A percentile compares a stretch with the other conserved stretches of the same genome.
Evolutionary conservation across 2,888 invertebrate species (phyloP).

Genomic region (Caenorhabditis sp.): DNA sequence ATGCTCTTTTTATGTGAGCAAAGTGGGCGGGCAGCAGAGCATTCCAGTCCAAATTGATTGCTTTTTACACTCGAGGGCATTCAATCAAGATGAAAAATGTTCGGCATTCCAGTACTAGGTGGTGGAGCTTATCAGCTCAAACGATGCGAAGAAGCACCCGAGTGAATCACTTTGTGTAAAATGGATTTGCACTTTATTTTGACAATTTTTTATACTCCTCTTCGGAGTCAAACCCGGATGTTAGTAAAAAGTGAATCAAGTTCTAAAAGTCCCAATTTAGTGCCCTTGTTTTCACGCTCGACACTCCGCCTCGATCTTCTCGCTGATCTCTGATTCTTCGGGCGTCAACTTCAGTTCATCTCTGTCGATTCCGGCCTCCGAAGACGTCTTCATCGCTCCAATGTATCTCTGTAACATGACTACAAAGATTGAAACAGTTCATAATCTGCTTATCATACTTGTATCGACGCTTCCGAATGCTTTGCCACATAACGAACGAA

Average conservation of each 20-base stretch:
- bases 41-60: conserved; percentile 22
- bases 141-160: too few species aligned
- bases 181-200: background rate
- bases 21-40: too few species aligned
- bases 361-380: conserved; percentile 14
- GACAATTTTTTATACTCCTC: background rate
- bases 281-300: conserved; percentile 32
- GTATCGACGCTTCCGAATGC: conserved; percentile 70
- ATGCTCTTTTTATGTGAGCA: background rate
- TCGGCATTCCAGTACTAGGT: background rate
- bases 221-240: background rate
- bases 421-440: background rate
- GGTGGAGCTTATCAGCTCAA: background rate
- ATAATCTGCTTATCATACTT: conserved; percentile 63
- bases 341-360: conserved; percentile 6
- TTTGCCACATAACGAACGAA: conserved; percentile 94
- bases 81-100: conserved; percentile 7
- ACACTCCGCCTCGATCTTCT: conserved; percentile 43
- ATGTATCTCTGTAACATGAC: conserved; percentile 41
- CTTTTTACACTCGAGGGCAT: conserved; percentile 26
- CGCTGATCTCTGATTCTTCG: conserved; percentile 30
- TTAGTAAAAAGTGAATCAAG: background rate
- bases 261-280: too few species aligned
- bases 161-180: too few species aligned
- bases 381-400: conserved; percentile 47